Evolutionary conservation across 53 echinoderm and acorn worm species (phyloP), one percentile per base, ranked within the genome.

Genomic region (Stichopus horrens): DNA sequence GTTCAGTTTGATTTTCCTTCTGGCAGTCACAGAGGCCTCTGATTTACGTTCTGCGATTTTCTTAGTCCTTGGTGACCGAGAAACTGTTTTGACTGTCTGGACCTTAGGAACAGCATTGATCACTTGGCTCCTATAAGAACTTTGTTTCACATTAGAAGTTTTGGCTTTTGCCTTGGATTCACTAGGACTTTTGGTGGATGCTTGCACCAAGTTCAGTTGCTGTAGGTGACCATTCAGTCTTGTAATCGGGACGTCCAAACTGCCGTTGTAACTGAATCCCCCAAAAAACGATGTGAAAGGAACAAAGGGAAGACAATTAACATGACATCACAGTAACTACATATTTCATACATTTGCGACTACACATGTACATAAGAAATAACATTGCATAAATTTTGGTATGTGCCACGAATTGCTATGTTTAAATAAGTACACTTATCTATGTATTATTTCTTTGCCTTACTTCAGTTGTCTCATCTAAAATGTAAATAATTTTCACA

Each of bases 1-100:
- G 8, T 81, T 81, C 0, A 81, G 54, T 54, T 81, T 81, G 16
- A 81, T 81, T 19, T 56, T 81, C 81, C 57, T 81, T 37, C 37
- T 16, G 71, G 71, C 71, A 71, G 71, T 13, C 16, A 16, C 14
- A 5, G 13, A 7, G 19, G 14, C 18, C 18, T 71, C 71, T 71
- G 71, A 13, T 71, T 71, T 71, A 7, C n/a, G 18, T 71, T 13
- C 4, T 71, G 6, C 71, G 21, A 71, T 71, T 71, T 71, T 71
- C 5, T 71, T 71, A 6, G 71, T 71, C 71, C 71, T 71, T 18
- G 18, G 71, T 5, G n/a, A 71, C 1, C 71, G 14, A 71, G 71
- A 13, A 20, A 18, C 71, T 71, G 37, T 37, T 37, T 37, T 37
- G 37, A 37, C 37, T 37, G 37, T 71, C 71, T 71, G 19, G n/a